These are phyloP conservation scores for Tortricodes alternella DNA, from an alignment of 2,888 invertebrate species.

Conservation along the genomic window DNA sequence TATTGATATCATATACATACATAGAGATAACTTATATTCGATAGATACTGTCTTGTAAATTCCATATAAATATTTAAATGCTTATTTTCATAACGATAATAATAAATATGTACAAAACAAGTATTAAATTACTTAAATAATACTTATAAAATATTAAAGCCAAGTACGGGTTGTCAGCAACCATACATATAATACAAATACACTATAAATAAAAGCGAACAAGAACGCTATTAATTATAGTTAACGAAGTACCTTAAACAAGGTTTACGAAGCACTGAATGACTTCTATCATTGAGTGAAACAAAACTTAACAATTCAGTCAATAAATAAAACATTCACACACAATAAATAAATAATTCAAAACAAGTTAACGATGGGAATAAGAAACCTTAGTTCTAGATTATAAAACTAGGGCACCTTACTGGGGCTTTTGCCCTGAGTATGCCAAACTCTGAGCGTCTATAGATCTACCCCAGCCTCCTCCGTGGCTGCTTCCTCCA, in stretches of 20 bases:
- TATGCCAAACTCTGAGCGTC: slow-evolving; percentile 91
- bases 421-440: slow-evolving; percentile 87
- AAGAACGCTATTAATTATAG: slow-evolving; percentile 44
- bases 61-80: not conserved
- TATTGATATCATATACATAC: not conserved
- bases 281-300: slow-evolving; percentile 42
- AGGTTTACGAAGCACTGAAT: slow-evolving; percentile 52
- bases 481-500: slow-evolving; percentile 71
- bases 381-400: slow-evolving; percentile 65
- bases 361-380: slow-evolving; percentile 47
- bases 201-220: slow-evolving; percentile 22
- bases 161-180: slow-evolving; percentile 55
- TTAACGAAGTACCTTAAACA: slow-evolving; percentile 43
- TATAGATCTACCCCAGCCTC: slow-evolving; percentile 89
- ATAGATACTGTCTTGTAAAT: not conserved
- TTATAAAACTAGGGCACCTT: slow-evolving; percentile 62
- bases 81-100: not conserved
- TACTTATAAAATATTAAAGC: slow-evolving; percentile 73
- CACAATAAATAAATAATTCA: slow-evolving; percentile 51
- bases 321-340: slow-evolving; percentile 65
- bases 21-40: not conserved
- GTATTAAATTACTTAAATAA: slow-evolving; percentile 43
- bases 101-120: slow-evolving; percentile 34
- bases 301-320: slow-evolving; percentile 48
- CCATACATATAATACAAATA: slow-evolving; percentile 42